Base-by-base conservation (phyloP, 2,113 vertebrate genomes). In the Laterallus jamaicensis region DNA sequence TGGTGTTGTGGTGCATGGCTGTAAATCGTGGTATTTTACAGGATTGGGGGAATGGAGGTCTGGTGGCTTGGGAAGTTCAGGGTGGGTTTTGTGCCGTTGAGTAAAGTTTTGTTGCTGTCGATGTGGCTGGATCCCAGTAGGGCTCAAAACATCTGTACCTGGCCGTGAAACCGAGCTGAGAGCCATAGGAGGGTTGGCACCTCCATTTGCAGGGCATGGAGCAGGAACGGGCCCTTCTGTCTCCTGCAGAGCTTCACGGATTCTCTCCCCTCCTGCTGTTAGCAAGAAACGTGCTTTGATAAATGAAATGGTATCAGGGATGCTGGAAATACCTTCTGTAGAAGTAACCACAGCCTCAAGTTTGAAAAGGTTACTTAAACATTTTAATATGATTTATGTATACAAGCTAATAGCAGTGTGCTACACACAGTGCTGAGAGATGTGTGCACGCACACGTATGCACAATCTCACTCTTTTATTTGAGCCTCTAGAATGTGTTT, bases 381-480 rank as follows among this genome's bases (percentile, higher is more conserved):
- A 5, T 63, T 86, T 60, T 62, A 6, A 28, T 39, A 0, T 35
- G 42, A 40, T 39, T 83, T 79, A 28, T 29, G 16, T 31, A 1
- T 58, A 4, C 3, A 6, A 56, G 50, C 22, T 32, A 19, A n/a
- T 25, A 55, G 40, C 25, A 11, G 0, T 9, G 39, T 21, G 2
- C 37, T 60, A 31, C 70, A 6, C 1, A 0, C 1, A 1, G 32
- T 15, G 0, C 3, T 15, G 62, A 39, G 55, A 29, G 60, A 20
- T 44, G 54, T 37, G 47, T 2, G 1, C 12, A 0, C 29, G 6
- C 29, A 17, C 12, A 0, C 29, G 1, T 19, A 1, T 11, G 20
- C 32, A 18, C 28, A 10, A 15, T 64, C 78, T n/a, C 5, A 10
- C 37, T 75, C 60, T 63, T 63, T 59, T 32, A 22, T 82, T 79